Evolutionary conservation across 2,888 invertebrate genomes (phyloP).

Genomic region (Elegia similella): DNA sequence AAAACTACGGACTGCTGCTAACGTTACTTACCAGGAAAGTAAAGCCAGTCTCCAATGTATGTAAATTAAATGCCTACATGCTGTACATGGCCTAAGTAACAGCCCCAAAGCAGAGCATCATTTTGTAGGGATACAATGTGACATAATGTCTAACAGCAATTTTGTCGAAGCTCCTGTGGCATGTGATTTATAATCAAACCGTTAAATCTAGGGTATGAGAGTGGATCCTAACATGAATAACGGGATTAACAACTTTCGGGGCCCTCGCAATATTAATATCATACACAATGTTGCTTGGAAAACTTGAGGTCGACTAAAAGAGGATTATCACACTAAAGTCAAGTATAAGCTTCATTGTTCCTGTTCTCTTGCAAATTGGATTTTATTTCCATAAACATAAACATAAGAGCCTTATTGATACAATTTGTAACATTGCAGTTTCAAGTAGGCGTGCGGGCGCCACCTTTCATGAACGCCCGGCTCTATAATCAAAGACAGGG

Average conservation of each 20-base stretch:
- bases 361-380: constrained; percentile 35
- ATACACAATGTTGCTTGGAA: background rate
- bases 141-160: background rate
- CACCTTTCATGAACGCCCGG: constrained; percentile 35
- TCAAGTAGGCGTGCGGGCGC: constrained; percentile 28
- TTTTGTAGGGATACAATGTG: too few species aligned
- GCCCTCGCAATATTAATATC: background rate
- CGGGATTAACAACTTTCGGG: constrained; percentile 2
- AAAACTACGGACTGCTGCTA: too few species aligned
- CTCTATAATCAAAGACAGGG: constrained; percentile 40
- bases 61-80: too few species aligned
- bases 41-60: too few species aligned
- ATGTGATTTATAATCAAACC: constrained; percentile 7
- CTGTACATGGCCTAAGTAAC: background rate
- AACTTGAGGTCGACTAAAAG: background rate
- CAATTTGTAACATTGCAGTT: constrained; percentile 29
- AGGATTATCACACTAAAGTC: background rate
- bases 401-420: constrained; percentile 28
- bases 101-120: background rate
- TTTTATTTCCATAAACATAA: constrained; percentile 34
- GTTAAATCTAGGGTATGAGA: background rate
- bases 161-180: background rate
- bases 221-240: constrained; percentile 1
- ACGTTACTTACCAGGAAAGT: too few species aligned
- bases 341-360: constrained; percentile 2